Conservation (phyloP, 2,888 invertebrate species). For the Phoronis australis region DNA sequence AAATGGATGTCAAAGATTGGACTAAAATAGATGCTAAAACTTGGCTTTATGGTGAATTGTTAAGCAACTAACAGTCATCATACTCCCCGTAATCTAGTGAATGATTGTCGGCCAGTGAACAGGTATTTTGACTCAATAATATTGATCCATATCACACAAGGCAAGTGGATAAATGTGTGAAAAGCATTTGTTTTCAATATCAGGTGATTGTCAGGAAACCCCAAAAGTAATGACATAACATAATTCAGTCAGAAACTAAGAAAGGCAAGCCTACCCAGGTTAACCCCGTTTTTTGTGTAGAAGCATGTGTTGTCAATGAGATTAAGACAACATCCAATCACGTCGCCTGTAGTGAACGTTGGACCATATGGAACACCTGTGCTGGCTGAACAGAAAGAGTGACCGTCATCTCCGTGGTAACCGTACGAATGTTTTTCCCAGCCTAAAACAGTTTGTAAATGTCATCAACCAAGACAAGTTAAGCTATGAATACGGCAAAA, state of each 20-base stretch:
- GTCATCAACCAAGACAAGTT: too few relatives aligned
- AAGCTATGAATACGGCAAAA: too few relatives aligned
- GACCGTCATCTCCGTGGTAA: constrained; percentile 99
- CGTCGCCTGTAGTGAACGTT: constrained; percentile 95
- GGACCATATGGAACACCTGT: constrained; percentile 98
- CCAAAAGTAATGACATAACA: not conserved
- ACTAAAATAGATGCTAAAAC: too few relatives aligned
- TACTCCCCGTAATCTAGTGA: too few relatives aligned
- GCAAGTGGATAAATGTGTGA: too few relatives aligned
- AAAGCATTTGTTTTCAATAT: too few relatives aligned
- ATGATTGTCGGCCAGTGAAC: too few relatives aligned
- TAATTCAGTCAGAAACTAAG: not conserved
- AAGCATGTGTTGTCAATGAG: constrained; percentile 97
- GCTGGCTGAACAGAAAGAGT: constrained; percentile 96
- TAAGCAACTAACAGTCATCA: too few relatives aligned
- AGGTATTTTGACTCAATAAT: too few relatives aligned
- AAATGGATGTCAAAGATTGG: too few relatives aligned
- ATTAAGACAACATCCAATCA: constrained; percentile 97
- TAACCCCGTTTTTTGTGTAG: constrained; percentile 98
- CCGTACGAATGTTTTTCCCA: constrained; percentile 99
- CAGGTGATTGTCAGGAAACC: not conserved
- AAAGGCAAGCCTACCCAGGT: constrained; percentile 59
- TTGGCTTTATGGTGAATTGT: too few relatives aligned
- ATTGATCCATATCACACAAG: too few relatives aligned
- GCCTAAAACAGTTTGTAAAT: constrained; percentile 58